phyloP scores from a whole-genome alignment of 2,113 vertebrate species.

The Chamaetylas fuelleborni region DNA sequence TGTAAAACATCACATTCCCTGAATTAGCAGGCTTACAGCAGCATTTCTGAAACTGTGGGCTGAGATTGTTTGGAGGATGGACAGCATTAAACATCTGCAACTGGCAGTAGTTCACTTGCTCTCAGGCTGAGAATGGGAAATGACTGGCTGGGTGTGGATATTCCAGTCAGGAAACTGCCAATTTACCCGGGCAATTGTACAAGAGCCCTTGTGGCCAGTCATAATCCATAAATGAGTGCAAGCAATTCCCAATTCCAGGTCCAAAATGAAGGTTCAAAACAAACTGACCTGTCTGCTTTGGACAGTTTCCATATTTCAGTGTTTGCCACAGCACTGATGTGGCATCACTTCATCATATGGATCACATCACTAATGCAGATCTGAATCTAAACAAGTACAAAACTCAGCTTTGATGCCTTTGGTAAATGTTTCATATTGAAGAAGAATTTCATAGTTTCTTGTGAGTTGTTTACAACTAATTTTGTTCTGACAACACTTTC shows the following conservation, averaged over 20 bases:
- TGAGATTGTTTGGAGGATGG: background rate
- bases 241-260: background rate
- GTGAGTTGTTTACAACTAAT: background rate
- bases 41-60: background rate
- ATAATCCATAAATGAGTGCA: background rate
- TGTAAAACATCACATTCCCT: background rate
- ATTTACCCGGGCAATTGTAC: background rate
- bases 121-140: background rate
- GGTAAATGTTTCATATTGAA: background rate
- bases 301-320: background rate
- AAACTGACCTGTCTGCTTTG: background rate
- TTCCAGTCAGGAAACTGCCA: background rate
- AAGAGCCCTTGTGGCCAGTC: background rate
- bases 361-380: background rate
- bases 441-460: background rate
- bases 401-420: background rate
- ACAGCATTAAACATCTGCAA: background rate
- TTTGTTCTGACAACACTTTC: background rate
- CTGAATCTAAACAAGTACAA: background rate
- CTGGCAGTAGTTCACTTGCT: background rate
- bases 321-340: background rate
- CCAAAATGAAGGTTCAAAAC: background rate
- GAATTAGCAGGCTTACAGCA: background rate
- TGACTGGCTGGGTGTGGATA: background rate
- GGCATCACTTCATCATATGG: rapidly evolving